Conservation (phyloP, 2,888 invertebrate genomes). For the Diadegma fenestrale region DNA sequence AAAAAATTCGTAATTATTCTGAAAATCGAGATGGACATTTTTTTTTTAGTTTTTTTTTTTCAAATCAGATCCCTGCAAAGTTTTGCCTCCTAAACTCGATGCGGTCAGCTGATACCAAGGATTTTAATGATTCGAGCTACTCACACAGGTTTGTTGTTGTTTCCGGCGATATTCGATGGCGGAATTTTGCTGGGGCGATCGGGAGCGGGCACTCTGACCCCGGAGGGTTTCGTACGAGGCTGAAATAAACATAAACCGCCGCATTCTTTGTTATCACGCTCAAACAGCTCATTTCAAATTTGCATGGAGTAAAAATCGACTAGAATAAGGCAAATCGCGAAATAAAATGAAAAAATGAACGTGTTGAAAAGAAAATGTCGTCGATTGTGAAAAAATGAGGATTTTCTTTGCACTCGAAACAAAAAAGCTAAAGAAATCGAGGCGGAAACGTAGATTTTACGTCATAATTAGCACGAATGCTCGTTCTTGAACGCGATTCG, state of each 20-base stretch:
- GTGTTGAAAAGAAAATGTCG: background rate
- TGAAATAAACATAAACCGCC: background rate
- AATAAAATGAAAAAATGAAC: too few relatives aligned
- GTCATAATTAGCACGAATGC: background rate
- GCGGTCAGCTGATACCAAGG: background rate
- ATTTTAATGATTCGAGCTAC: background rate
- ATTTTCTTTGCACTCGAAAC: background rate
- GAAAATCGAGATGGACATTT: background rate
- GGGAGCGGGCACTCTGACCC: conserved; percentile 1
- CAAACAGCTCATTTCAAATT: too few relatives aligned
- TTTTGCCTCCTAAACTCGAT: too few relatives aligned
- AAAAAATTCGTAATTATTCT: too few relatives aligned
- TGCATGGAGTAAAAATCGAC: too few relatives aligned
- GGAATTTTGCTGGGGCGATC: conserved; percentile 46
- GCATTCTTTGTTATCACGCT: background rate
- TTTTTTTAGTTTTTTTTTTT: background rate
- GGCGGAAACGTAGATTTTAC: background rate
- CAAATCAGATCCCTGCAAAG: background rate
- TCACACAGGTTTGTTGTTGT: conserved; percentile 44
- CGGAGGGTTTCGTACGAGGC: conserved; percentile 19
- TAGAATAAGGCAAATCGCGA: too few relatives aligned
- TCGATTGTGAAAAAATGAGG: background rate
- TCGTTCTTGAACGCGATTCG: conserved; percentile 15
- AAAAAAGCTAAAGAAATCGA: background rate
- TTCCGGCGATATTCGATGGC: conserved; percentile 27